phyloP scores from a whole-genome alignment of 2,888 invertebrate species.

The Eretmocerus hayati region DNA sequence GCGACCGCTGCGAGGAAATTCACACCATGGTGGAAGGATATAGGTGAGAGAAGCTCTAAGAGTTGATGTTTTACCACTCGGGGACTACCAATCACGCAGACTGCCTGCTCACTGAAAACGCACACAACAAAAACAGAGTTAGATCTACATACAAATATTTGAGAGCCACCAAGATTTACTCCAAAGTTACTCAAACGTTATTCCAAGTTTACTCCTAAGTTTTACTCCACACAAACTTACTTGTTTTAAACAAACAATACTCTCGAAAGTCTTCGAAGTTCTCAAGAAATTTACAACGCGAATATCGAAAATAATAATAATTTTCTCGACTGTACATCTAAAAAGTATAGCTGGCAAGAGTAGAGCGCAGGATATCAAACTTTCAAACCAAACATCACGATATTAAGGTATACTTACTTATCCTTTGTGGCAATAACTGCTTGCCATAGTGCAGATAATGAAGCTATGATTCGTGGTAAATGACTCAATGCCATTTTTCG shows the following conservation, averaged over 20 bases:
- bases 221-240: too few relatives aligned
- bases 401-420: too few relatives aligned
- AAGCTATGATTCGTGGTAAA: constrained; percentile 73
- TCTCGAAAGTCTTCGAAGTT: too few relatives aligned
- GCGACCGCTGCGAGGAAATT: constrained; percentile 77
- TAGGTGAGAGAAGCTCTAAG: constrained; percentile 75
- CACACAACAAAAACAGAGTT: constrained; percentile 7
- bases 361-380: too few relatives aligned
- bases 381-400: too few relatives aligned
- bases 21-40: constrained; percentile 73
- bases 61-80: constrained; percentile 71
- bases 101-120: constrained; percentile 48
- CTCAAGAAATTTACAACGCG: too few relatives aligned
- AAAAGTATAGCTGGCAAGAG: too few relatives aligned
- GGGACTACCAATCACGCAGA: constrained; percentile 53
- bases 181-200: not conserved
- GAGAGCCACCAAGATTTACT: not conserved
- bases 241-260: too few relatives aligned
- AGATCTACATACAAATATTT: not conserved
- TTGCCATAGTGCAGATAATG: constrained; percentile 74
- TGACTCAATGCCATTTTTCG: constrained; percentile 70
- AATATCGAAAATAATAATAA: too few relatives aligned
- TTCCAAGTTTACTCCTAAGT: too few relatives aligned
- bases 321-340: too few relatives aligned
- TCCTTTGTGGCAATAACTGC: constrained; percentile 53